Evolutionary conservation across 2,113 vertebrate species (phyloP), one percentile per base, ranked within the genome.

Genomic region (Macroglossus sobrinus): DNA sequence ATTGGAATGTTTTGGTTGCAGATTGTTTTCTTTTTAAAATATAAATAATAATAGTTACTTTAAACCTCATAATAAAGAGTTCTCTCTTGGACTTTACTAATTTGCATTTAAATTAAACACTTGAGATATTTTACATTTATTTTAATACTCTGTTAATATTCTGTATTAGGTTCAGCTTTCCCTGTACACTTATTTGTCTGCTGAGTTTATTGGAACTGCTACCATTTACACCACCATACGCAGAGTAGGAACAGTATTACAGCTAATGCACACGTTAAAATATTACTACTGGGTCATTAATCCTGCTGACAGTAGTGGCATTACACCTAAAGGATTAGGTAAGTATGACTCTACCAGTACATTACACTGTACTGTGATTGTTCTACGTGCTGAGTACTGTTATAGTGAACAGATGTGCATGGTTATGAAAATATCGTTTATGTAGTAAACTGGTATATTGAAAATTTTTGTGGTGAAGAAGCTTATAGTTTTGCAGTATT

Each of bases 221-320:
- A 99, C 99, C 0, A 99, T 99, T 98, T 99, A 99, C 80, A 99
- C 98, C 97, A 99, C 99, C 57, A 99, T 99, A 74, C 99, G 99
- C 71, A 99, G 99, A 94, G 99, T 99, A 89, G 99, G 99, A 93
- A 99, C 99, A 1, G 99, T 99, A 91, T 98, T 99, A 96, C 99
- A 99, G 98, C 98, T 99, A 86, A 99, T 99, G 99, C 99, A 99
- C 96, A 99, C 99, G 0, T 97, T 99, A 50, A 99, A 99, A 98
- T 99, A 99, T 98, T 99, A 99, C 98, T 99, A 99, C 99, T 99
- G 99, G 99, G 99, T 99, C 75, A 97, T 98, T 94, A 99, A 99
- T 97, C 99, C 99, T 80, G 98, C 98, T 57, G 99, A 99, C 57
- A 98, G 98, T 98, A 99, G 99, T 84, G 98, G 99, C 84, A 99